Evolutionary conservation across 2,113 vertebrate species (phyloP), one percentile per base, ranked within the genome.

Genomic region (Oryzias melastigma): DNA sequence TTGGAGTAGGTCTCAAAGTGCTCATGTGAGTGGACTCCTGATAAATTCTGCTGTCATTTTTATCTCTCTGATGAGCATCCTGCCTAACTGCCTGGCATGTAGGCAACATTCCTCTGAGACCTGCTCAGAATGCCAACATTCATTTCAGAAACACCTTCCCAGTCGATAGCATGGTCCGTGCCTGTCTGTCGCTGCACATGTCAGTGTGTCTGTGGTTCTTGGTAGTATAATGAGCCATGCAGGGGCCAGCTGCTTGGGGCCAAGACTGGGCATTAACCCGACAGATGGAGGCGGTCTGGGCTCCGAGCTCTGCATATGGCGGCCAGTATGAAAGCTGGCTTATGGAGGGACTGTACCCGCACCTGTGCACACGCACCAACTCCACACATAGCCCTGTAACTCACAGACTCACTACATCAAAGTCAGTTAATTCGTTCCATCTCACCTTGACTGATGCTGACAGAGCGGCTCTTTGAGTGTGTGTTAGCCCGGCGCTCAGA

Each of bases 251-350:
- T 89, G 87, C 87, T 89, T 29, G 67, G 81, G 86, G 85, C 77
- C 76, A 77, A 71, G 81, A 70, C 80, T 85, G 75, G 79, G 65
- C 80, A 91, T 85, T 91, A 90, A 82, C 79, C 66, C 47, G 75
- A 86, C 92, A 93, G 93, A 93, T 93, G 92, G 91, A 90, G 82
- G 54, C 65, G 74, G 87, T 81, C 82, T 80, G 85, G 85, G 71
- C 80, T 88, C 84, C 78, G 71, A 83, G 78, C 75, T 76, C 81
- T 86, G 85, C 88, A 90, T 89, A 90, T 88, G 89, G 85, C 80
- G 72, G 76, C 81, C 84, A 85, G 88, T 83, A 87, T 78, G 76
- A 86, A 81, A 85, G 82, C 65, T 68, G 73, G 79, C 85, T 87
- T 87, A 88, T 86, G 73, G 75, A 81, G 74, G 56, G 27, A 58